Evolutionary conservation across 2,888 invertebrate species (phyloP), one percentile per base, ranked within the genome.

Genomic region (Halictus ligatus): DNA sequence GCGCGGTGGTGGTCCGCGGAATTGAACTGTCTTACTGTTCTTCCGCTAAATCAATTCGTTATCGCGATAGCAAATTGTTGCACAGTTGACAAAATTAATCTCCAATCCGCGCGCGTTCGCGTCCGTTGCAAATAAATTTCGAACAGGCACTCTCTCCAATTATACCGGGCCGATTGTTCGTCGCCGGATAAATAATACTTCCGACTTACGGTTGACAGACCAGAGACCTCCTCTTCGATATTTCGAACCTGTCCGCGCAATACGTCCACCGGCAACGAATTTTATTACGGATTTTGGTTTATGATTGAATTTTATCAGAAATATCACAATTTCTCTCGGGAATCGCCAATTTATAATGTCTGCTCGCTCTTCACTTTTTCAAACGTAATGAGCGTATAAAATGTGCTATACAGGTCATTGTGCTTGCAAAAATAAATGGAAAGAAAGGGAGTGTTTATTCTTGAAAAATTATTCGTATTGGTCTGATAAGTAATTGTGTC

Each of bases 81-180:
- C 78, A 78, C 78, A 60, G 83, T 83, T 80, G 84, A 84, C 78
- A 81, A 85, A 84, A 86, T 86, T 84, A 84, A 86, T 86, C 81
- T 81, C 72, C 80, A 78, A 81, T 75, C 78, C 75, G 46, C 35
- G 67, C 40, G 2, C 75, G 60, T 15, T 35, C 60, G 79, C 60
- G 64, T n/a, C 77, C 25, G 12, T 60, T 60, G 54, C 81, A 85
- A 86, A 86, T 84, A 80, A 84, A 85, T 85, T 84, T 84, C 25
- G 25, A 15, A 25, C 60, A 13, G 60, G 13, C 60, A 25, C 64
- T 29, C 46, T 48, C 7, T n/a, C 15, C 25, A 50, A 29, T 50
- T 50, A 48, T 73, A 35, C 7, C 15, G 21, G 25, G 29, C 25
- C 50, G 73, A 73, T 50, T 73, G 46, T 50, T 40, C 35, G 35